These are phyloP conservation scores for Sebastes matsubarae DNA, from an alignment of 2,797 vertebrate species.

Conservation along the genomic window DNA sequence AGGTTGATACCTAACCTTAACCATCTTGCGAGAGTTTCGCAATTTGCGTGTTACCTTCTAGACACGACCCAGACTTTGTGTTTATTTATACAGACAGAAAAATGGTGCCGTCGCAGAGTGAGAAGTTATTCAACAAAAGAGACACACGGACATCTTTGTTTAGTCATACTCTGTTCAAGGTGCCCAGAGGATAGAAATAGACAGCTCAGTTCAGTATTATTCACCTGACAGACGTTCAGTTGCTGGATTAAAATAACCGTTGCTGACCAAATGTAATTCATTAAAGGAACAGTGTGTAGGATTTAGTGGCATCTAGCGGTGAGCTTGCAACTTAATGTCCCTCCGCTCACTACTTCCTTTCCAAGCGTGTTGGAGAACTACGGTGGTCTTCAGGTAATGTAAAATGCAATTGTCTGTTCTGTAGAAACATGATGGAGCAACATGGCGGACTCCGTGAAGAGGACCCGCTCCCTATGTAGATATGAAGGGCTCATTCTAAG, in stretches of 20 bases:
- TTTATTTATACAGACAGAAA: constrained; percentile 7
- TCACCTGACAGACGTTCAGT: not conserved
- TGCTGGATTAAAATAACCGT: not conserved
- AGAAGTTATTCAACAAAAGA: constrained; percentile 18
- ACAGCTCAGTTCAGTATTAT: not conserved
- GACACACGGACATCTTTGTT: not conserved
- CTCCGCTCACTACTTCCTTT: no score
- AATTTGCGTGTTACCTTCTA: no score
- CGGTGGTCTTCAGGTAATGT: no score
- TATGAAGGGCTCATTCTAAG: rapidly evolving
- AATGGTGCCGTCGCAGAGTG: not conserved
- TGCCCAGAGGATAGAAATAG: not conserved
- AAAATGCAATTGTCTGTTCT: no score
- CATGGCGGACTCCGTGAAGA: no score
- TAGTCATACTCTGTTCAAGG: not conserved
- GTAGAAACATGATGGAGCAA: no score
- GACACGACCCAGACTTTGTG: not conserved
- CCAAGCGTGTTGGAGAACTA: no score
- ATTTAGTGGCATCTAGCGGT: no score
- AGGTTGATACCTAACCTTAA: no score
- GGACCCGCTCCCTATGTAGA: no score
- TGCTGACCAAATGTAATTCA: not conserved
- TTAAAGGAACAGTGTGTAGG: not conserved
- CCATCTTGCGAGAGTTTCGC: no score
- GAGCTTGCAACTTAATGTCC: no score